Evolutionary conservation across 2,113 vertebrate genomes (phyloP), one percentile per base, ranked within the genome.

Genomic region (Atlantisia rogersi): DNA sequence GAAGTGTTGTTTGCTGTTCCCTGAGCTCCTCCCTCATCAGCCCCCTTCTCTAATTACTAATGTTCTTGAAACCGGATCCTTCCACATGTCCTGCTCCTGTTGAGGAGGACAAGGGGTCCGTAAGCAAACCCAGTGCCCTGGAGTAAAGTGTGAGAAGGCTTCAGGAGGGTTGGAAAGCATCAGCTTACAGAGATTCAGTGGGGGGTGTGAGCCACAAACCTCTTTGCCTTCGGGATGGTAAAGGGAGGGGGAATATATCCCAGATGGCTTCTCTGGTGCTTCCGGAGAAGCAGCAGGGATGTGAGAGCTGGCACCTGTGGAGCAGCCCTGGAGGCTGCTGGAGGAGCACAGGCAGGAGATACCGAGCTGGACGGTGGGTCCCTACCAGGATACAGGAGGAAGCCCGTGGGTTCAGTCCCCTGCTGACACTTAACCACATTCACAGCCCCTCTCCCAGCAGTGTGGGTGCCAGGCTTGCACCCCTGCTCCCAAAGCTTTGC

Each of bases 1-100:
- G 64, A 90, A 88, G 50, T 17, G 64, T 22, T 62, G 46, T 62
- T 46, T 74, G 80, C 69, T 63, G 62, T 88, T 86, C 53, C 65
- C 9, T 19, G 68, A 81, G 69, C 73, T 83, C 56, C 88, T 96
- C 83, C 82, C 39, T 91, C 2, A 2, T 28, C 90, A 83, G 77
- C 22, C 48, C 74, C 79, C 69, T 96, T 94, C 96, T 97, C 95
- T 91, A 95, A 95, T 96, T 96, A 96, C 92, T 94, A 92, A 84
- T 95, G 94, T 96, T 95, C 95, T 70, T 80, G 96, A 93, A 96
- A 97, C 83, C 2, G 2, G 92, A 97, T 96, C 94, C 63, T 79
- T 94, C 91, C 86, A 73, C 9, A 1, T 91, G 96, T 74, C 73
- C 73, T 83, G 73, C 67, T 76, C 19, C 10, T 65, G 56, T 81